Evolutionary conservation across 2,113 vertebrate species (phyloP).

Genomic region (Argyrosomus japonicus): DNA sequence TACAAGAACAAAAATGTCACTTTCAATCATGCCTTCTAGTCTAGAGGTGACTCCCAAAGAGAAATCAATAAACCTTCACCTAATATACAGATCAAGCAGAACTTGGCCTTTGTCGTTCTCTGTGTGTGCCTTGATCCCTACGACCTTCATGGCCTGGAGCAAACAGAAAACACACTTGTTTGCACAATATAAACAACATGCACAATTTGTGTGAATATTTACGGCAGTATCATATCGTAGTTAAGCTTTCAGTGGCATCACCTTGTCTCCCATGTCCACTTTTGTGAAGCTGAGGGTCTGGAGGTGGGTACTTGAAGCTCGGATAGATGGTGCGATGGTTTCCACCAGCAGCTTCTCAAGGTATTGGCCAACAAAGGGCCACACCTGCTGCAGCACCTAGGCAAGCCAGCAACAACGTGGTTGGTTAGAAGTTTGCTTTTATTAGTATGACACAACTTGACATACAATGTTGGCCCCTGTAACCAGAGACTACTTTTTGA

Average conservation of each 20-base stretch:
- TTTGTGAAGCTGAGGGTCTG: conserved; percentile 92
- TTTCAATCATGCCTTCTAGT: background rate
- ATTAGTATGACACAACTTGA: background rate
- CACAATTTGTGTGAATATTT: background rate
- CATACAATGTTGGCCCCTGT: background rate
- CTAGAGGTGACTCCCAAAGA: background rate
- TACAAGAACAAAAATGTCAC: conserved; percentile 10
- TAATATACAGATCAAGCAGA: conserved; percentile 91
- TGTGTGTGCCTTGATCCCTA: conserved; percentile 92
- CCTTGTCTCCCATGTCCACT: conserved; percentile 87
- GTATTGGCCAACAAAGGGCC: conserved; percentile 94
- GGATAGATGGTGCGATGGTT: conserved; percentile 87
- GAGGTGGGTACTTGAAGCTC: conserved; percentile 89
- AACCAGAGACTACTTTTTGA: background rate
- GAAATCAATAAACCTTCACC: conserved; percentile 77
- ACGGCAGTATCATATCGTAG: background rate
- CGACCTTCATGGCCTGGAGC: conserved; percentile 89
- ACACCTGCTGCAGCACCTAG: conserved; percentile 92
- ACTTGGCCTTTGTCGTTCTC: conserved; percentile 90
- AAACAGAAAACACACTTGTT: conserved; percentile 13
- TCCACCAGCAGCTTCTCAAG: conserved; percentile 90
- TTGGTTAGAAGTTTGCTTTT: background rate
- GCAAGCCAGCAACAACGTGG: background rate
- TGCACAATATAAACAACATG: background rate
- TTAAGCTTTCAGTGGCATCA: conserved; percentile 50